A percentile compares a stretch with the other conserved stretches of the same genome.
phyloP scores from a whole-genome alignment of 2,113 vertebrate genomes.

The Eublepharis macularius region DNA sequence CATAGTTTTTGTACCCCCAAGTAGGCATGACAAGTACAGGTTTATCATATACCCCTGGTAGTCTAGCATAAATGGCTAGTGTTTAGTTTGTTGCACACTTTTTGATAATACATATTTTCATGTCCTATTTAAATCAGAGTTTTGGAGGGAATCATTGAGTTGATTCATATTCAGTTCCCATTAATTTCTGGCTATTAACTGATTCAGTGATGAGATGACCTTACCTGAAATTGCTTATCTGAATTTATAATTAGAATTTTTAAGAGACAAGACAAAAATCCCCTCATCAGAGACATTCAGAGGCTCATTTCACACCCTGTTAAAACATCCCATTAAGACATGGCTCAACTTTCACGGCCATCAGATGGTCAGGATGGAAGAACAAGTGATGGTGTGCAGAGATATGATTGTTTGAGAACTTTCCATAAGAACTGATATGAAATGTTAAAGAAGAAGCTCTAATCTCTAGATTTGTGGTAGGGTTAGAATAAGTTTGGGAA shows the following conservation, averaged over 20 bases:
- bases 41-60: no score
- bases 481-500: no score
- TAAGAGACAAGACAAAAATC: neutral
- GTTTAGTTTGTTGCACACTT: neutral
- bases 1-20: no score
- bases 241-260: neutral
- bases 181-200: neutral
- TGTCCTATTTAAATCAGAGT: neutral
- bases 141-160: neutral
- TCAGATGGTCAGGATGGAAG: neutral
- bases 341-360: rapidly evolving
- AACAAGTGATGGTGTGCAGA: rapidly evolving
- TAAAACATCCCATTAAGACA: neutral
- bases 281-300: neutral
- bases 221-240: neutral
- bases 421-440: neutral
- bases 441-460: neutral
- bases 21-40: no score
- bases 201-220: neutral
- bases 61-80: no score
- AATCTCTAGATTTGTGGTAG: neutral
- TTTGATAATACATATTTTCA: neutral
- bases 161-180: neutral
- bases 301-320: neutral
- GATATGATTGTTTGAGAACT: neutral